Evolutionary conservation across 1,140 invertebrate genomes (phyloP).

Genomic region (Pemphigus obesinymphae): DNA sequence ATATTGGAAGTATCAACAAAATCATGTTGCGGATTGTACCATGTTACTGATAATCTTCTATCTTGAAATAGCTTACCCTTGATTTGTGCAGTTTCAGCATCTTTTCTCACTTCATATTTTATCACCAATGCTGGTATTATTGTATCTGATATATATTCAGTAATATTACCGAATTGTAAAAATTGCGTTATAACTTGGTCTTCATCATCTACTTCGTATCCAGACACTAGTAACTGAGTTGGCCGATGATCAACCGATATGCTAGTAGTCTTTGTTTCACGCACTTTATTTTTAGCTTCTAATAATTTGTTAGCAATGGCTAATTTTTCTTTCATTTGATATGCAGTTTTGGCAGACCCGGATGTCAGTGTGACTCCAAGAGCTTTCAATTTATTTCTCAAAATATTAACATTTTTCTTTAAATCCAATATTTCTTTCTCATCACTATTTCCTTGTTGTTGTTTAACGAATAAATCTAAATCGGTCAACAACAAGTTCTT

Average conservation of each 20-base stretch:
- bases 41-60: constrained; percentile 51
- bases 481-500: constrained; percentile 19
- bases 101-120: constrained; percentile 66
- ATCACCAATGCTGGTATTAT: constrained; percentile 64
- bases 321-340: constrained; percentile 39
- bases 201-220: constrained; percentile 41
- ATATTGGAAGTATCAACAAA: constrained; percentile 36
- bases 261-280: constrained; percentile 32
- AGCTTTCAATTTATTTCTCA: constrained; percentile 27
- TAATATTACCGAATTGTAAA: constrained; percentile 68
- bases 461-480: constrained; percentile 35
- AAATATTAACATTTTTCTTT: constrained; percentile 35
- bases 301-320: constrained; percentile 29
- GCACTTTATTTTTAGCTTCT: constrained; percentile 34
- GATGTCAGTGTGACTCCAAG: background rate
- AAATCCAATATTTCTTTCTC: constrained; percentile 33
- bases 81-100: constrained; percentile 64
- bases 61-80: constrained; percentile 66
- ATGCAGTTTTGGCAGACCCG: constrained; percentile 14
- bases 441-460: constrained; percentile 31
- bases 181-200: constrained; percentile 46
- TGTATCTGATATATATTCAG: constrained; percentile 63
- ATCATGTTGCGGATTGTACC: constrained; percentile 47
- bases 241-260: constrained; percentile 35
- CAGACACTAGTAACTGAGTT: constrained; percentile 38